Evolutionary conservation across 2,113 vertebrate genomes (phyloP), one percentile per base, ranked within the genome.

Genomic region (Nerophis ophidion): DNA sequence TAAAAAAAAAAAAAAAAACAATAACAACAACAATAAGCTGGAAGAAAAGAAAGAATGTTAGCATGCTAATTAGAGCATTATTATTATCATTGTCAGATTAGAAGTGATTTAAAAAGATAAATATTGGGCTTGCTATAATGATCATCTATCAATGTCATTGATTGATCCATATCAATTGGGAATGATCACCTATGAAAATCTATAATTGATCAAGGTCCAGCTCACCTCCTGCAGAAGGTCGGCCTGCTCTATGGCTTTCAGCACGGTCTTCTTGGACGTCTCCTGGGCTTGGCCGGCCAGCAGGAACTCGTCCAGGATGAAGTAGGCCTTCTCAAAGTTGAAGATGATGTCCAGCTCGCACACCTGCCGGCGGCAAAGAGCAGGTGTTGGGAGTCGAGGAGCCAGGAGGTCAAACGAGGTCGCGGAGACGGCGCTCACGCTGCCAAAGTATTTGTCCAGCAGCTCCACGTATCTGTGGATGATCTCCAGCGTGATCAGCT

Each of bases 401-500:
- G n/a, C n/a, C n/a, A n/a, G n/a, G n/a, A n/a, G n/a, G n/a, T n/a
- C n/a, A n/a, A n/a, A n/a, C n/a, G n/a, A n/a, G 1, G 16, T 10
- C 3, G n/a, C 13, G 8, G 36, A 6, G 10, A 7, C 5, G 36
- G 4, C 2, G 88, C 96, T 87, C 76, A 99, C 97, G 62, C 95
- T 99, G 89, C 97, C 97, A 86, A 99, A 99, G 83, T 99, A 99
- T 88, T 99, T 98, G 90, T 98, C 97, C 85, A 99, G 92, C 77
- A 99, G 92, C 88, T 99, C 97, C 77, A 98, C 96, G 0, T 99
- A 98, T 87, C 95, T 92, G 90, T 99, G 97, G 87, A 99, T 98
- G 89, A 99, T 96, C 90, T 99, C 97, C 90, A 98, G 89, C 11
- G 96, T 98, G 91, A 99, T 98, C 75, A 99, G 90, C 68, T 99